phyloP scores from a whole-genome alignment of 2,888 invertebrate genomes.

The Ephialtes manifestator region DNA sequence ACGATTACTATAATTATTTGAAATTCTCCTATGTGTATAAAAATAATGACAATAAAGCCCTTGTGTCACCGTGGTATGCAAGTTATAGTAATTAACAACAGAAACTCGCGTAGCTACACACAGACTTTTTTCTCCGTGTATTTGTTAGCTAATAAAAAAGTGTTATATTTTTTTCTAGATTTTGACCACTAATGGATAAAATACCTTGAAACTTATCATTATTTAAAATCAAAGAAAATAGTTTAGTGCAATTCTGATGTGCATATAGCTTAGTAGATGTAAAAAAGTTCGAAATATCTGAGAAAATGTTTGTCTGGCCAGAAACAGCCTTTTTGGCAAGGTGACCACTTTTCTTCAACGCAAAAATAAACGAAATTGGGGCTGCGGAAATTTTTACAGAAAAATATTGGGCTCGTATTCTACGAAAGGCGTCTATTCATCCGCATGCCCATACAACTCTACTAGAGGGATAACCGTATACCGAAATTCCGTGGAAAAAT shows the following conservation, averaged over 20 bases:
- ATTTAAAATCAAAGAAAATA: background rate
- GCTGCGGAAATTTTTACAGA: background rate
- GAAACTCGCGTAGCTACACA: too few species aligned
- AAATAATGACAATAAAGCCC: too few species aligned
- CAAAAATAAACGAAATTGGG: background rate
- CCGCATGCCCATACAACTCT: background rate
- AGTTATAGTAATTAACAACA: too few species aligned
- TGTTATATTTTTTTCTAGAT: background rate
- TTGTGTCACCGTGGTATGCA: too few species aligned
- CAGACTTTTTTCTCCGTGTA: too few species aligned
- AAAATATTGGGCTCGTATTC: background rate
- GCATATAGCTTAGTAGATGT: background rate
- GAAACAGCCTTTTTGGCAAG: background rate
- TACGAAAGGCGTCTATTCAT: constrained; percentile 6
- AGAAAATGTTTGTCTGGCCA: background rate
- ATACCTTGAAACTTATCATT: background rate
- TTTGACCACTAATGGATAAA: background rate
- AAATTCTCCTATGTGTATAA: too few species aligned
- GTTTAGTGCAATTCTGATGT: too few species aligned
- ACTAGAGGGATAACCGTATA: background rate
- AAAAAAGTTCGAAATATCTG: background rate
- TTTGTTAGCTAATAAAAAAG: background rate
- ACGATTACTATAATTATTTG: too few species aligned
- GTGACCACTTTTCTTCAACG: background rate
- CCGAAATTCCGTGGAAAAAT: background rate